Percentiles rank a stretch among this genome's conserved stretches.
These are phyloP conservation scores for Protaetia brevitarsis DNA, from an alignment of 1,140 invertebrate genomes.

Conservation along the genomic window DNA sequence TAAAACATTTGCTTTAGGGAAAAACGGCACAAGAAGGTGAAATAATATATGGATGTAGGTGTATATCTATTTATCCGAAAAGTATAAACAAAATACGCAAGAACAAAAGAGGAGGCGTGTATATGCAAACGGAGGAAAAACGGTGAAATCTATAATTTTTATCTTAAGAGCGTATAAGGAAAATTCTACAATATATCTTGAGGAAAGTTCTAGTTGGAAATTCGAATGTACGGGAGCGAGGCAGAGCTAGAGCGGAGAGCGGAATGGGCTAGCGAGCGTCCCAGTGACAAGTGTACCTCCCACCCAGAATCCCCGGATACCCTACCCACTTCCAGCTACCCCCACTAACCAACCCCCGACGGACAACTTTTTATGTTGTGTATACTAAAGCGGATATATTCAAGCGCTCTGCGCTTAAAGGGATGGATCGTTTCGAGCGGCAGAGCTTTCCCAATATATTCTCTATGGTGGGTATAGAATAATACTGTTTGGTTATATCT, in stretches of 20 bases:
- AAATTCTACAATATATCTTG: conserved; percentile 20
- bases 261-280: conserved; percentile 28
- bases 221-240: conserved; percentile 7
- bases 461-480: too few species aligned
- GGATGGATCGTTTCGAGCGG: conserved; percentile 15
- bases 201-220: conserved; percentile 17
- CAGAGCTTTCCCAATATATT: background rate
- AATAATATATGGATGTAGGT: too few species aligned
- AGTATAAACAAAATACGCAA: background rate
- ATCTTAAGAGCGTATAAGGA: conserved; percentile 7
- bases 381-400: conserved; percentile 42
- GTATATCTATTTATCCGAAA: too few species aligned
- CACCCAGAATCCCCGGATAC: conserved; percentile 30
- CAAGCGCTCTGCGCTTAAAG: conserved; percentile 24
- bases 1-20: too few species aligned
- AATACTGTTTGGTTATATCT: too few species aligned
- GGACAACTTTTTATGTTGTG: conserved; percentile 48
- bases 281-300: conserved; percentile 45
- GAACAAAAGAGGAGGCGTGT: background rate
- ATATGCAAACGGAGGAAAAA: background rate
- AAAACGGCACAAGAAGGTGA: too few species aligned
- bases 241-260: conserved; percentile 12
- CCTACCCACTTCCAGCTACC: conserved; percentile 29
- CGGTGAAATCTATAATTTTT: background rate
- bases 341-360: conserved; percentile 39